Evolutionary conservation across 2,888 invertebrate genomes (phyloP).

Genomic region (Trichogramma evanescens): DNA sequence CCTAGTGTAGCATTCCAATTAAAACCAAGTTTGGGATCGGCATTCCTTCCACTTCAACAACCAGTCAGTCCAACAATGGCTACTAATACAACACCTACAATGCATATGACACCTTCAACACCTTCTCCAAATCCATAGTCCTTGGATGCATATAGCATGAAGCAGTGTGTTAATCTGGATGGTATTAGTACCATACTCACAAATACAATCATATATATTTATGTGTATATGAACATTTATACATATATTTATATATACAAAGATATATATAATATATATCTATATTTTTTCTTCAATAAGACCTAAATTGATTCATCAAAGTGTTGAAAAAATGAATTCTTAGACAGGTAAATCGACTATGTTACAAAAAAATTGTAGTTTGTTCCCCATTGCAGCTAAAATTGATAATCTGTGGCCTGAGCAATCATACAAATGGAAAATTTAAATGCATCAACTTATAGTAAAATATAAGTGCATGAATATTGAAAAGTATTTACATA

Average conservation of each 20-base stretch:
- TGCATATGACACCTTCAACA: slow-evolving; percentile 43
- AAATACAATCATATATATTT: slow-evolving; percentile 9
- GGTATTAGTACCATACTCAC: slow-evolving; percentile 23
- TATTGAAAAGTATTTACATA: slow-evolving; percentile 29
- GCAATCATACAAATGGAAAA: slow-evolving; percentile 33
- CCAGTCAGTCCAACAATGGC: slow-evolving; percentile 41
- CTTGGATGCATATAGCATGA: slow-evolving; percentile 33
- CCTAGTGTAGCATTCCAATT: slow-evolving; percentile 68
- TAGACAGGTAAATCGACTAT: slow-evolving; percentile 21
- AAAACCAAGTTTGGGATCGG: slow-evolving; percentile 72
- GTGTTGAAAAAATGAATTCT: slow-evolving; percentile 15
- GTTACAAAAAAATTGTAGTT: slow-evolving; percentile 26
- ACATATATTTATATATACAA: slow-evolving; percentile 20
- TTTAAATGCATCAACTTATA: slow-evolving; percentile 28
- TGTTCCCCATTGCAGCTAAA: slow-evolving; percentile 30
- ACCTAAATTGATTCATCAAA: not conserved
- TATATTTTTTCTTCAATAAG: not conserved
- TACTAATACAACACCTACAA: slow-evolving; percentile 38
- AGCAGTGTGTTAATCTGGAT: slow-evolving; percentile 36
- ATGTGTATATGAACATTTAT: slow-evolving; percentile 2
- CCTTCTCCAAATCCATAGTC: slow-evolving; percentile 47
- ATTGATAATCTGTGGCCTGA: slow-evolving; percentile 25
- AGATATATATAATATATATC: slow-evolving; percentile 7
- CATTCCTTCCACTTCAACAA: slow-evolving; percentile 67
- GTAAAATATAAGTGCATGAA: slow-evolving; percentile 4